These are phyloP conservation scores for Serripes groenlandicus DNA, from an alignment of 2,888 invertebrate species.

Conservation along the genomic window DNA sequence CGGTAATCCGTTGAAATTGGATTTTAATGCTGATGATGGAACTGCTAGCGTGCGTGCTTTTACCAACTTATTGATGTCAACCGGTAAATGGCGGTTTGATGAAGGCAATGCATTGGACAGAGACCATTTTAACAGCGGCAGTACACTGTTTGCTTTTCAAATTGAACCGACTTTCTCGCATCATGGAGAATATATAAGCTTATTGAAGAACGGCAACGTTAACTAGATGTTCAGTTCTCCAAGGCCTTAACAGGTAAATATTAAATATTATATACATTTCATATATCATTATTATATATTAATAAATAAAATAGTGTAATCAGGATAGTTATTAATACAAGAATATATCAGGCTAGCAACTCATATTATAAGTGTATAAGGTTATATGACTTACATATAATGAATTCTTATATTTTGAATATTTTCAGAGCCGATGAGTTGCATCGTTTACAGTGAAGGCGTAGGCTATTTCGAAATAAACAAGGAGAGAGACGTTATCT, in stretches of 20 bases:
- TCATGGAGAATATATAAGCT: conserved; percentile 33
- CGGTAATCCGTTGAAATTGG: conserved; percentile 44
- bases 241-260: conserved; percentile 19
- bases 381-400: too few species aligned
- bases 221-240: conserved; percentile 26
- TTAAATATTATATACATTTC: too few species aligned
- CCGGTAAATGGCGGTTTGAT: conserved; percentile 41
- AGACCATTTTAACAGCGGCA: conserved; percentile 39
- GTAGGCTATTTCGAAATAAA: too few species aligned
- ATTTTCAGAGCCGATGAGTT: too few species aligned
- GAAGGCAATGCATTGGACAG: conserved; percentile 39
- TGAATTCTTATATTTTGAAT: too few species aligned
- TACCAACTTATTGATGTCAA: conserved; percentile 28
- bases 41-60: conserved; percentile 24
- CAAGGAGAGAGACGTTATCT: too few species aligned
- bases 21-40: conserved; percentile 1
- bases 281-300: too few species aligned
- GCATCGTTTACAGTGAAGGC: too few species aligned
- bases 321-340: too few species aligned
- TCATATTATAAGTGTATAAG: too few species aligned
- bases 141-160: conserved; percentile 44
- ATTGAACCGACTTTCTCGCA: conserved; percentile 31
- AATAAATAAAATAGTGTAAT: too few species aligned
- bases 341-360: too few species aligned
- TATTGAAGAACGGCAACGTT: conserved; percentile 35